Evolutionary conservation across 2,797 vertebrate species (phyloP), one percentile per base, ranked within the genome.

Genomic region (Gallirallus australis): DNA sequence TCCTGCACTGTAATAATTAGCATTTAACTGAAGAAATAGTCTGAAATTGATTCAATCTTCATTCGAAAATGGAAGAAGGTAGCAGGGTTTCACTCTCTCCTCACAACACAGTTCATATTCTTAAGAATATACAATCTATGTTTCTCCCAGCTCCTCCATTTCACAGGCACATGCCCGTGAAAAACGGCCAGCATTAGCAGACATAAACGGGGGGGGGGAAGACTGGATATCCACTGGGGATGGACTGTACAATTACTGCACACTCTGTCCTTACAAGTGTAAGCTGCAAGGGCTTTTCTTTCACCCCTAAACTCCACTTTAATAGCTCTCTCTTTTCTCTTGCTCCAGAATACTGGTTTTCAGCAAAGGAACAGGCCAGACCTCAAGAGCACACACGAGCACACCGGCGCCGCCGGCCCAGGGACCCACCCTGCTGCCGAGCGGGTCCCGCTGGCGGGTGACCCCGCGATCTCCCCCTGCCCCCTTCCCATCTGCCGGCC

Each of bases 131-230:
- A 37, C 0, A 0, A 45, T 50, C 42, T 35, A 11, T 15, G 1
- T 45, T 45, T 72, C 37, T 53, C 50, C 28, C 17, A 85, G 45
- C 33, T 76, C 31, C 64, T 65, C 54, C 10, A 11, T 57, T 80
- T 69, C n/a, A 50, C 0, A 1, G 54, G 52, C 19, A 48, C 15
- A 15, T 0, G 8, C 7, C 50, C 19, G 5, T 21, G 25, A 45
- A 72, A 79, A 76, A 45, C 11, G 70, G 13, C 17, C 28, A 27
- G 12, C 27, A 18, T 1, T 17, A n/a, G 14, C 6, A 1, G 50
- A 31, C n/a, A 20, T 5, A n/a, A 77, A 77, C 11, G 48, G n/a
- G 33, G 21, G 33, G 48, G 39, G 28, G 19, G 25, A 81, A 47
- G 3, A 5, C 27, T n/a, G 50, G 11, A 3, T 30, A 42, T 35